Evolutionary conservation across 2,113 vertebrate species (phyloP), one percentile per base, ranked within the genome.

Genomic region (Typhlomys cinereus): DNA sequence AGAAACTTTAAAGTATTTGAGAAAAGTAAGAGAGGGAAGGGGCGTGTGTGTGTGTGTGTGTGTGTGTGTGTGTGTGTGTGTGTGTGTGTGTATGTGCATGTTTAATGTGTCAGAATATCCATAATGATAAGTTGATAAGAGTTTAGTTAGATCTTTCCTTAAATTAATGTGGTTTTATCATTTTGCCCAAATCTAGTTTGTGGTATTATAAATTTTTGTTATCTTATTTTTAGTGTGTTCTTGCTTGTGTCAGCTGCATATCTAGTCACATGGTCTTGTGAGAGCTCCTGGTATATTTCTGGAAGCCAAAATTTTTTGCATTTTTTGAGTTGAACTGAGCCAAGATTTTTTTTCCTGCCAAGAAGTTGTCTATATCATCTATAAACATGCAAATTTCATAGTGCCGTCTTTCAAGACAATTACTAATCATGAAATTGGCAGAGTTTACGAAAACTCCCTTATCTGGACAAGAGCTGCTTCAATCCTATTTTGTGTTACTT

Each of bases 321-420:
- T n/a, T n/a, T n/a, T n/a, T n/a, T n/a, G n/a, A n/a, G n/a, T n/a
- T n/a, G n/a, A n/a, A n/a, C n/a, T n/a, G n/a, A n/a, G n/a, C n/a
- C n/a, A n/a, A n/a, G n/a, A n/a, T n/a, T n/a, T n/a, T n/a, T 89
- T 93, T 80, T 81, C 17, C n/a, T 88, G 36, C 57, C 21, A 71
- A 27, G 17, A 88, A 92, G 29, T 85, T 5, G 18, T 85, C 85
- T 14, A 39, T 73, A 9, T 62, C 86, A 61, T 83, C n/a, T 81
- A 18, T 50, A 95, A 46, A 89, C 36, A 11, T 21, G 17, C 81
- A 34, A 62, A 54, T 93, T 96, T 62, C 62, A 54, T 70, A 85
- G 31, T 48, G 29, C 7, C 4, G 31, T 70, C 34, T 69, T 75
- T 84, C 59, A n/a, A 83, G 25, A 46, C 20, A 34, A 39, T 73